Base-by-base conservation (phyloP, 2,113 vertebrate genomes). In the Mirza zaza region DNA sequence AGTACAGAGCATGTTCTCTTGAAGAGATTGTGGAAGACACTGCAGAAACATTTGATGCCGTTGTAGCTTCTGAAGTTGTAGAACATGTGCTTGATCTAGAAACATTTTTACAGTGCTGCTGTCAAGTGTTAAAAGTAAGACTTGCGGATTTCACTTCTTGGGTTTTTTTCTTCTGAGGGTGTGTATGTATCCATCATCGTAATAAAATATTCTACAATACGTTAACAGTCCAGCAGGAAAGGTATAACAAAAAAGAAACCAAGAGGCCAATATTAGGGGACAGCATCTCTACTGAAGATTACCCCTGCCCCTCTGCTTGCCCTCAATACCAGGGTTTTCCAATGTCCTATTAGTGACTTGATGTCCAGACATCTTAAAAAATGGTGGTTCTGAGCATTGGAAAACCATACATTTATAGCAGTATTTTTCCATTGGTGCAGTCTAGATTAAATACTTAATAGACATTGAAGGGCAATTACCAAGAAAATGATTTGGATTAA, bases 61-160 rank as follows among this genome's bases (percentile, higher is more conserved):
- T 99, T 1, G 97, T 99, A 94, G 99, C 99, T 57, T 99, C 99
- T 39, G 99, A 99, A 98, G 99, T 99, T 95, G 98, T 99, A 95
- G 99, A 99, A 96, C 99, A 99, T 98, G 99, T 99, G 97, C 98
- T 98, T 89, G 98, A 99, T 97, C 97, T 99, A 97, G 99, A 99
- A 98, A 98, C 83, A 23, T 99, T 99, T 87, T 98, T 99, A 96
- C 98, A 98, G 98, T 99, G 99, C 98, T 99, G 99, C 98, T 98
- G 96, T 96, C 98, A 97, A 67, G 98, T 99, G 95, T 98, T 99
- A 95, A 99, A 99, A 99, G 99, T 99, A 98, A 98, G 98, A 65
- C 34, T 87, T 87, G 11, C 0, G 0, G 6, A 45, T 8, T 52
- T 84, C 50, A 20, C 48, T 10, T 87, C 50, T 52, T 77, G 82